phyloP scores from a whole-genome alignment of 1,140 invertebrate species.

The Heterodera carotae region DNA sequence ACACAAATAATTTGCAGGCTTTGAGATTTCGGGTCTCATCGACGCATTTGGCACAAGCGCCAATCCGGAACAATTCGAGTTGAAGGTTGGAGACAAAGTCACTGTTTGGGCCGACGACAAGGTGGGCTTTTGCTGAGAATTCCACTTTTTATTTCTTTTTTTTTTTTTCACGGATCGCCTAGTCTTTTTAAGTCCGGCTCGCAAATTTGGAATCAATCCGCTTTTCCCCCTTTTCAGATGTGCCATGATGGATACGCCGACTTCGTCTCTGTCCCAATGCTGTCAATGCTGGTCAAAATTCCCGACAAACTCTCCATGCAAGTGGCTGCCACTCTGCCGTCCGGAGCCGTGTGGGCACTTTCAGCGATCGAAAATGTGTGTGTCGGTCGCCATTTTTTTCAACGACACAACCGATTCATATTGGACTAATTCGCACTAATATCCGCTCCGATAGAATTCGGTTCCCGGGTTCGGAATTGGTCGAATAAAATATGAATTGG shows the following conservation, averaged over 20 bases:
- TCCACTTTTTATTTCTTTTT: no score
- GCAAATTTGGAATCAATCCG: no score
- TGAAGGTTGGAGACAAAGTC: conserved; percentile 65
- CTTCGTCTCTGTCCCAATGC: conserved; percentile 80
- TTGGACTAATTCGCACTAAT: no score
- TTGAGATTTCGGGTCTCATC: conserved; percentile 66
- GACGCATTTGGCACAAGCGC: conserved; percentile 63
- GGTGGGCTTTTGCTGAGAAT: neutral
- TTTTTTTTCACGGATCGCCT: no score
- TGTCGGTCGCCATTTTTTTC: no score
- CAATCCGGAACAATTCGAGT: conserved; percentile 52
- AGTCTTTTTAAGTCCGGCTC: no score
- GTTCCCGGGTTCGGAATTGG: no score
- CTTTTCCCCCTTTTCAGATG: conserved; percentile 57
- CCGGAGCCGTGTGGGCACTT: conserved; percentile 81
- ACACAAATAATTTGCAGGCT: no score
- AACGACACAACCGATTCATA: no score
- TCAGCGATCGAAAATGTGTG: conserved; percentile 64
- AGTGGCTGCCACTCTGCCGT: conserved; percentile 83
- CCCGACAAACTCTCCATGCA: conserved; percentile 78
- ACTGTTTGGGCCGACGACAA: conserved; percentile 66
- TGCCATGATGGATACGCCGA: conserved; percentile 75
- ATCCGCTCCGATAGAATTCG: no score
- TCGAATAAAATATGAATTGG: no score
- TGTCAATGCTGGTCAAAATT: conserved; percentile 79